Percentiles rank a stretch among this genome's conserved stretches.
Conservation (phyloP, 2,888 invertebrate species). For the Cryptocheilus praepositus region DNA sequence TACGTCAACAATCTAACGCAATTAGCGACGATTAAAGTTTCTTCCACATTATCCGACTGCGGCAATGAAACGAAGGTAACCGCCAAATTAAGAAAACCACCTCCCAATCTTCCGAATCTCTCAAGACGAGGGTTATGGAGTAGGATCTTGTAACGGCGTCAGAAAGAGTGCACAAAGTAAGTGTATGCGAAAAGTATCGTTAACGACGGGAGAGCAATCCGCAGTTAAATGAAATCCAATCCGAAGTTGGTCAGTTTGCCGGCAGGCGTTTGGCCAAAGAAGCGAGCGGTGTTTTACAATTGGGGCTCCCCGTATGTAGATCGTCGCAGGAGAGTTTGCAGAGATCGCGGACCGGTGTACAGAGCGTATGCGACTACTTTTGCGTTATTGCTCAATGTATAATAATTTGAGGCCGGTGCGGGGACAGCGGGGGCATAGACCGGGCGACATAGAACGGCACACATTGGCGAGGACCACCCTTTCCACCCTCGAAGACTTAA, state of each 20-base stretch:
- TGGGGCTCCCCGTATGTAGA: not conserved
- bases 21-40: no score
- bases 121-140: no score
- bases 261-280: not conserved
- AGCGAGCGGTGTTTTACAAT: not conserved
- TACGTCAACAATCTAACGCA: no score
- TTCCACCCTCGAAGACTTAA: slow-evolving; percentile 52
- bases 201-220: slow-evolving; percentile 9
- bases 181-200: no score
- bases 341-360: slow-evolving; percentile 8
- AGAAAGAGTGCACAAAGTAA: no score
- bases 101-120: no score
- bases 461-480: not conserved
- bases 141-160: no score
- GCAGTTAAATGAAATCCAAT: slow-evolving; percentile 30
- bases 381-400: slow-evolving; percentile 67
- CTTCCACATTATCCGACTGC: no score
- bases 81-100: no score
- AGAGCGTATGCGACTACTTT: slow-evolving; percentile 51
- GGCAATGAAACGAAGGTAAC: no score
- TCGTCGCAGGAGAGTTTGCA: not conserved
- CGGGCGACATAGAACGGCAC: no score
- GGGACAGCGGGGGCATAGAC: not conserved
- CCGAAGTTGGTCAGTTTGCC: slow-evolving; percentile 13
- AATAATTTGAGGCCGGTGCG: slow-evolving; percentile 61